Evolutionary conservation across 2,888 invertebrate genomes (phyloP), one percentile per base, ranked within the genome.

Genomic region (Microctonus brassicae): DNA sequence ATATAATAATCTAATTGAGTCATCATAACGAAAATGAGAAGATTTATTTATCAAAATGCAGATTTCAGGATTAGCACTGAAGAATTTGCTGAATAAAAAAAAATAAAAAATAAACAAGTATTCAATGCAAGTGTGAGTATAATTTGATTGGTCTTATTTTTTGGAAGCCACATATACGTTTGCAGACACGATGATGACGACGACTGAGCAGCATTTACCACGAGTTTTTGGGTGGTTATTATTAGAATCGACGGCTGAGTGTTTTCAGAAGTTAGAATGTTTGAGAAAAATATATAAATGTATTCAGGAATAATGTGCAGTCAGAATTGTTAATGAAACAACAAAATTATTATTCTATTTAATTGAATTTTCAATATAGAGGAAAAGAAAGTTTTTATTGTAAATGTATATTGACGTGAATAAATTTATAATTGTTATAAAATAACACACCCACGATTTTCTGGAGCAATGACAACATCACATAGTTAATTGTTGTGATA

Each of bases 151-250:
- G 20, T 67, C 70, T 66, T 70, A 62, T 74, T 74, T 72, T 68
- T 26, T 63, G 34, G 42, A 57, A 13, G 62, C 26, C 69, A 70
- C 68, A 64, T 53, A 68, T 53, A 68, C 72, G 69, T 74, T 75
- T 58, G 66, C 53, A 70, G 65, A 64, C 65, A 42, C 42, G 71
- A 74, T 67, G 74, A 69, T 70, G 75, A 71, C 69, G 70, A 74
- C 53, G 71, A 73, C 60, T 17, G 55, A 53, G 52, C 55, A 69
- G 29, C 26, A 69, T 69, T 34, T 69, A 53, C 53, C 61, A 55
- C 39, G 63, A 62, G 53, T 42, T 26, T 47, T 11, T 42, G 39
- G 39, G 42, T 47, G n/a, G n/a, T 29, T 69, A 69, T 69, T 69
- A 63, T 69, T 69, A 69, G 69, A 55, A 63, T 42, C 22, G 36